Percentiles rank a stretch among this genome's conserved stretches.
phyloP scores from a whole-genome alignment of 2,888 invertebrate species.

The Diaphora mendica region DNA sequence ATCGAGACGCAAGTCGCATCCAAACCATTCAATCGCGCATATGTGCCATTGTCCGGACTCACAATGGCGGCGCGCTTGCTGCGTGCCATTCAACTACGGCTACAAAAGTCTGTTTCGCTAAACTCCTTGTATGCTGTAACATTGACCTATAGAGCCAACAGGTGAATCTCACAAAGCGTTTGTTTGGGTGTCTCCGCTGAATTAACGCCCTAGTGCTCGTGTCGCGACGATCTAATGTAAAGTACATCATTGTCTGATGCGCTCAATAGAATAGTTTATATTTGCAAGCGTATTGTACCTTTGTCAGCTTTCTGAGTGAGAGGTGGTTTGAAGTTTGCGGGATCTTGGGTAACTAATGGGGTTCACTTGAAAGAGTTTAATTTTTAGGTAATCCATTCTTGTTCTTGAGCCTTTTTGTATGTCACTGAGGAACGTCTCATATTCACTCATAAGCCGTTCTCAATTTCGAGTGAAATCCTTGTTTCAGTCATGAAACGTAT shows the following conservation, averaged over 20 bases:
- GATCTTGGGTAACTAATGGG: not conserved
- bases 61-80: slow-evolving; percentile 70
- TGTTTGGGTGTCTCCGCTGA: slow-evolving; percentile 82
- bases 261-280: slow-evolving; percentile 51
- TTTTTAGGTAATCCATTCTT: not conserved
- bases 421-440: not conserved
- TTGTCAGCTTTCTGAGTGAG: slow-evolving; percentile 25
- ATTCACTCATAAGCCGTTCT: not conserved
- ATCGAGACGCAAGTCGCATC: slow-evolving; percentile 73
- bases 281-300: slow-evolving; percentile 39
- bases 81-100: slow-evolving; percentile 72
- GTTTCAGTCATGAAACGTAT: not conserved
- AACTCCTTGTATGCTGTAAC: slow-evolving; percentile 83
- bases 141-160: slow-evolving; percentile 85
- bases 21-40: slow-evolving; percentile 79
- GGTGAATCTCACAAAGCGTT: slow-evolving; percentile 80
- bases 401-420: not conserved
- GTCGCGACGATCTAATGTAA: slow-evolving; percentile 47
- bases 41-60: slow-evolving; percentile 75
- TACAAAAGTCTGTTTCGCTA: slow-evolving; percentile 84
- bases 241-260: slow-evolving; percentile 48
- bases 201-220: slow-evolving; percentile 63
- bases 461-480: not conserved
- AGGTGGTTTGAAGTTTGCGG: slow-evolving; percentile 27
- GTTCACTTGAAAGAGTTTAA: too few relatives aligned